Conservation (phyloP, 2,113 vertebrate species). For the Poeciliopsis prolifica region DNA sequence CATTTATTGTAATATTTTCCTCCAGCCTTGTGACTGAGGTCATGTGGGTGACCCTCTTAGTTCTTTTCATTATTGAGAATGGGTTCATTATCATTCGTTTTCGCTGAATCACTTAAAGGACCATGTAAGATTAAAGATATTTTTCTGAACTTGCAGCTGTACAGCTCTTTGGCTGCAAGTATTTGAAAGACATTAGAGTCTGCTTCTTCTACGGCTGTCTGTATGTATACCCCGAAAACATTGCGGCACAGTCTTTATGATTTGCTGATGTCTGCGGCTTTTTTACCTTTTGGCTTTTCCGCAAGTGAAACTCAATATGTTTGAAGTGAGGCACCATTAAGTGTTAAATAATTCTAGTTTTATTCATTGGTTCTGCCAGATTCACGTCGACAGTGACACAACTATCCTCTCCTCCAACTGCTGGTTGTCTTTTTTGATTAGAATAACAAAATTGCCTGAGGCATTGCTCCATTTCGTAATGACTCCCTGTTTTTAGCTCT, state of each 20-base stretch:
- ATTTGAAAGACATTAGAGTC: neutral
- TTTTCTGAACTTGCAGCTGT: no score
- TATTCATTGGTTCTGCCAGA: constrained; percentile 26
- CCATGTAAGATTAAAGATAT: neutral
- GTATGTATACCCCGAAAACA: neutral
- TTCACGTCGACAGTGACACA: constrained; percentile 66
- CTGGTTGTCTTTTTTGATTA: constrained; percentile 56
- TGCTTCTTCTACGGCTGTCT: neutral
- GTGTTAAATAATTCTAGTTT: constrained; percentile 37
- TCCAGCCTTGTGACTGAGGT: neutral
- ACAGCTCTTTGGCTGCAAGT: neutral
- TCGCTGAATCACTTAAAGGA: neutral
- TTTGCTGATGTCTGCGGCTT: constrained; percentile 23
- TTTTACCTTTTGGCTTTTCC: constrained; percentile 27
- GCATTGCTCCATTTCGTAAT: constrained; percentile 34
- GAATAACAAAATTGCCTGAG: constrained; percentile 43
- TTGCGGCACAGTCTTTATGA: constrained; percentile 14
- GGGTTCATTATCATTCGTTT: neutral
- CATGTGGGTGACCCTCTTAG: no score
- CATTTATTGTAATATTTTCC: neutral
- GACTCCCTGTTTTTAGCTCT: constrained; percentile 30
- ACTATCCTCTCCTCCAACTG: constrained; percentile 58
- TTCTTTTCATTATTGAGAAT: no score
- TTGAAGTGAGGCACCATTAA: constrained; percentile 51
- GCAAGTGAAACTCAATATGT: constrained; percentile 7